Evolutionary conservation across 2,113 vertebrate genomes (phyloP).

Genomic region (Pristiophorus japonicus): DNA sequence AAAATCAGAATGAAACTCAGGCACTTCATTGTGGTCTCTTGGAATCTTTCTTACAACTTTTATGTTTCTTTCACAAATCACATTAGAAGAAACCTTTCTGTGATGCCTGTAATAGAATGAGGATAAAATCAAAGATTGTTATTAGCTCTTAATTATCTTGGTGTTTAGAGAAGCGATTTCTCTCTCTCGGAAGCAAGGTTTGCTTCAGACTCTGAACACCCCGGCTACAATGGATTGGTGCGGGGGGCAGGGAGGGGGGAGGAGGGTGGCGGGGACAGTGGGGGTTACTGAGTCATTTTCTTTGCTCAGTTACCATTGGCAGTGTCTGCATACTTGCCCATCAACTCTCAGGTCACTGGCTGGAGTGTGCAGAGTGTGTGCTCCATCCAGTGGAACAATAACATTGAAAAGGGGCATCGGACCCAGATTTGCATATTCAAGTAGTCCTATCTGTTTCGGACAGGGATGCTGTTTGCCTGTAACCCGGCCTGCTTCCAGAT

Average conservation of each 20-base stretch:
- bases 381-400: no score
- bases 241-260: no score
- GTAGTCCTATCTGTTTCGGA: no score
- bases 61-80: neutral
- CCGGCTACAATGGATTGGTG: neutral
- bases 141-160: neutral
- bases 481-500: neutral
- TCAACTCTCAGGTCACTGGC: no score
- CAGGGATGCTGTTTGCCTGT: neutral
- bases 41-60: neutral
- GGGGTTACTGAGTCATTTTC: no score
- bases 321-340: no score
- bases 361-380: no score
- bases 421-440: no score
- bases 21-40: neutral
- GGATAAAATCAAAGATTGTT: no score
- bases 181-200: neutral
- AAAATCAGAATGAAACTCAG: slow-evolving; percentile 5
- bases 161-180: neutral
- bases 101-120: neutral
- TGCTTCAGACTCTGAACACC: neutral
- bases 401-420: no score
- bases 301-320: no score
- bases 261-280: neutral
- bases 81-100: neutral